Evolutionary conservation across 2,113 vertebrate species (phyloP), one percentile per base, ranked within the genome.

Genomic region (Cinclus cinclus): DNA sequence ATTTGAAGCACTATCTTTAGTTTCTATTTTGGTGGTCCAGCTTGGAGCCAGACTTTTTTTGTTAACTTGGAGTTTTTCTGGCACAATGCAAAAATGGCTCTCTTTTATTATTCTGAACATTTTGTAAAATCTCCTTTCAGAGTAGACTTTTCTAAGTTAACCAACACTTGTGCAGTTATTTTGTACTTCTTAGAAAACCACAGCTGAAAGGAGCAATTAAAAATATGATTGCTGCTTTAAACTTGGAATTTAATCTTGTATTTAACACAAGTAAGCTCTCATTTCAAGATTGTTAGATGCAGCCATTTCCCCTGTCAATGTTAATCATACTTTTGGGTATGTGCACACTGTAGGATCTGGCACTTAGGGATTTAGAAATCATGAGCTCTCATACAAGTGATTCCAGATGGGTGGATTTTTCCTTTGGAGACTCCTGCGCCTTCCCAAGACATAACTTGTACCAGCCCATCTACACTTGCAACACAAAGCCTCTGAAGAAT

Each of bases 1-100:
- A 63, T 91, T 95, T 75, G 91, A 92, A 94, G 83, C 52, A 55
- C 77, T 96, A 49, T 96, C 81, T 96, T 97, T 92, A 96, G 95
- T 92, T 95, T 97, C 96, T 87, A 91, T 96, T 97, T 96, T 95
- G 91, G 96, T 97, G 94, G 87, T 96, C 95, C 2, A 11, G 50
- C 71, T 73, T 96, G 84, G 78, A 97, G 96, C 82, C 96, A 97
- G 83, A 73, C 60, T 79, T 94, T 53, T 97, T 94, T 69, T 95
- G 53, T 97, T 96, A 96, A 96, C 46, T 94, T 65, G 37, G 69
- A 95, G 53, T 15, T 97, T 79, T 96, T 96, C 91, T 93, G 91
- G 63, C 76, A 90, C 71, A 90, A 74, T 85, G 67, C 64, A 89
- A 96, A 97, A 94, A 69, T 37, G 73, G 7, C 13, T 91, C 75